These are phyloP conservation scores for Prochilodus magdalenae DNA, from an alignment of 2,113 vertebrate species.

Conservation along the genomic window DNA sequence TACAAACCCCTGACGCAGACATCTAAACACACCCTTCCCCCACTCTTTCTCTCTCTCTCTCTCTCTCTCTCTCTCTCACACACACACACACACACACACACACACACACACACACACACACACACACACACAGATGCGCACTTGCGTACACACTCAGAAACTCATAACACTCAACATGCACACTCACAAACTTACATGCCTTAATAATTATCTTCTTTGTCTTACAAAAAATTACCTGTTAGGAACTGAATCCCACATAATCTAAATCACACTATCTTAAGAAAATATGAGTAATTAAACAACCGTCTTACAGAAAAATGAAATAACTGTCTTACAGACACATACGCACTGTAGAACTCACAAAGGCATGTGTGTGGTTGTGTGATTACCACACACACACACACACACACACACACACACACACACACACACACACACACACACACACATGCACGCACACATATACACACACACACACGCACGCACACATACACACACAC, in stretches of 20 bases:
- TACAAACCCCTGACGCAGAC: constrained; percentile 53
- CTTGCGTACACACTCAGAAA: constrained; percentile 1
- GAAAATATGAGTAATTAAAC: constrained; percentile 12
- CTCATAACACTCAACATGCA: constrained; percentile 18
- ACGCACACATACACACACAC: constrained; percentile 41
- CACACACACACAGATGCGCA: constrained; percentile 39
- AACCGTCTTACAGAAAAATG: constrained; percentile 28
- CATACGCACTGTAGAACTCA: constrained; percentile 22
- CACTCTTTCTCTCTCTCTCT: constrained; percentile 40
- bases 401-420: constrained; percentile 57
- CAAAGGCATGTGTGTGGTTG: constrained; percentile 9
- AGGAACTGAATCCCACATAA: constrained; percentile 5
- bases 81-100: constrained; percentile 34
- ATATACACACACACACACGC: constrained; percentile 42
- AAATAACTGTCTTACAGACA: constrained; percentile 39
- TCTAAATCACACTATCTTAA: constrained; percentile 14
- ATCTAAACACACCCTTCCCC: constrained; percentile 54
- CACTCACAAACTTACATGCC: constrained; percentile 43
- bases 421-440: constrained; percentile 44
- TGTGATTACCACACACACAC: constrained; percentile 16
- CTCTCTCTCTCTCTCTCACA: too few species aligned
- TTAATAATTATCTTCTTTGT: constrained; percentile 25
- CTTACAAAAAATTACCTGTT: constrained; percentile 2
- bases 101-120: constrained; percentile 5
- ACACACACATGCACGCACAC: constrained; percentile 55